A percentile compares a stretch with the other conserved stretches of the same genome.
phyloP scores from a whole-genome alignment of 2,113 vertebrate species.

The Dendropsophus ebraccatus region DNA sequence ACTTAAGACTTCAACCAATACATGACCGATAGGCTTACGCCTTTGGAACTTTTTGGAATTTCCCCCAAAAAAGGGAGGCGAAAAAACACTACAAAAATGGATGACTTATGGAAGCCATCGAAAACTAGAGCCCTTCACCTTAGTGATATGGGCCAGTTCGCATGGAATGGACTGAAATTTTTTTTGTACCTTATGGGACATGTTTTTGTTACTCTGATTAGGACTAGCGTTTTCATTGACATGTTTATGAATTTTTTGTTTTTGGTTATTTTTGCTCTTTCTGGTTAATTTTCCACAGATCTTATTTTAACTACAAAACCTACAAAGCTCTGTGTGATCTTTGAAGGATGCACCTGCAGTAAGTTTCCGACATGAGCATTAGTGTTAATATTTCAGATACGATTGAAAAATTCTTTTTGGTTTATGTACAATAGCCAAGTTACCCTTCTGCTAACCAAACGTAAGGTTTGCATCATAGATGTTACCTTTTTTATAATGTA shows the following conservation, averaged over 20 bases:
- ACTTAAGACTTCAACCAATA: slow-evolving; percentile 57
- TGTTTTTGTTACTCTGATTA: slow-evolving; percentile 54
- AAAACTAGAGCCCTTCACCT: neutral
- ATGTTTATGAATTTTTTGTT: slow-evolving; percentile 18
- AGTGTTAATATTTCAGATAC: neutral
- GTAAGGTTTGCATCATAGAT: slow-evolving; percentile 14
- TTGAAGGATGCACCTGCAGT: slow-evolving; percentile 19
- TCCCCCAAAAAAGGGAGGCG: neutral
- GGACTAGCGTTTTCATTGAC: slow-evolving; percentile 38
- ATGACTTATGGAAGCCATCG: slow-evolving; percentile 26
- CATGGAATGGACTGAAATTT: slow-evolving; percentile 44
- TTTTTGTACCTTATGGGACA: slow-evolving; percentile 52
- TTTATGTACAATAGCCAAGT: slow-evolving; percentile 15
- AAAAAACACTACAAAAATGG: slow-evolving; percentile 14
- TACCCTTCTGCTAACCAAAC: neutral
- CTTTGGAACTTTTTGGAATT: slow-evolving; percentile 26
- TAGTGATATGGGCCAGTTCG: slow-evolving; percentile 18
- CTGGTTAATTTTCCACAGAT: slow-evolving; percentile 20
- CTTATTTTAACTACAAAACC: slow-evolving; percentile 26
- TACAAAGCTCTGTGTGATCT: slow-evolving; percentile 54
- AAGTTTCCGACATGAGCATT: neutral
- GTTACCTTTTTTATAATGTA: slow-evolving; percentile 14
- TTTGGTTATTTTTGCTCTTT: neutral
- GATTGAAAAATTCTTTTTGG: neutral
- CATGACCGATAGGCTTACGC: slow-evolving; percentile 41